A percentile compares a stretch with the other conserved stretches of the same genome.
These are phyloP conservation scores for silkworm (Bombyx mori) DNA, from an alignment of 1,140 invertebrate species.

Conservation along the genomic window DNA sequence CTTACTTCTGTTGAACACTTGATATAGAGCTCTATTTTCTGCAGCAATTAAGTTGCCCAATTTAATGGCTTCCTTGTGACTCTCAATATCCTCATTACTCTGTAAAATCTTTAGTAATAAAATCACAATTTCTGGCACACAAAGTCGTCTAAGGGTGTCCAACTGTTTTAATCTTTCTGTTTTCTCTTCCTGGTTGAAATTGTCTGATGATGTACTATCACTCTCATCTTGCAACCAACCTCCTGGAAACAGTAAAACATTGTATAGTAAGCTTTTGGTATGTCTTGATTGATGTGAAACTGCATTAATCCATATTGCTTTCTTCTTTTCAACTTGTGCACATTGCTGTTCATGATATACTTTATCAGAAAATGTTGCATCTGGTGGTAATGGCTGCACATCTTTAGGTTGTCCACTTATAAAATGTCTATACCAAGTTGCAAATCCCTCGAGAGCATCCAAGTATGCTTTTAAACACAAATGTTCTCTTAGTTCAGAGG, in stretches of 20 bases:
- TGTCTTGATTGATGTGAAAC: constrained; percentile 52
- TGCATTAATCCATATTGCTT: constrained; percentile 81
- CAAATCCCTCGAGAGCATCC: constrained; percentile 88
- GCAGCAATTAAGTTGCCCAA: constrained; percentile 84
- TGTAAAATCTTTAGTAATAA: constrained; percentile 86
- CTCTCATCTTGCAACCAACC: constrained; percentile 89
- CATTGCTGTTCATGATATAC: constrained; percentile 88
- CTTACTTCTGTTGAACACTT: constrained; percentile 83
- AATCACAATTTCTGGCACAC: constrained; percentile 87
- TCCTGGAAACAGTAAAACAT: constrained; percentile 90
- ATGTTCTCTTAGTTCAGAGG: constrained; percentile 80
- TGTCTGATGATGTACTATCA: constrained; percentile 52
- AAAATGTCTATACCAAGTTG: constrained; percentile 89
- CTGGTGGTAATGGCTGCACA: constrained; percentile 70
- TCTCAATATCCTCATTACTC: constrained; percentile 81
- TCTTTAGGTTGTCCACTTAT: constrained; percentile 84
- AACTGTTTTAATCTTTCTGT: constrained; percentile 75
- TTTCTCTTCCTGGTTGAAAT: constrained; percentile 65
- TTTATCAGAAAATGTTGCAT: constrained; percentile 87
- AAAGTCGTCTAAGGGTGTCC: constrained; percentile 81
- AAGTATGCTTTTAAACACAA: constrained; percentile 85
- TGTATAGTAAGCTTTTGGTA: constrained; percentile 86
- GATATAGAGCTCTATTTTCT: constrained; percentile 85
- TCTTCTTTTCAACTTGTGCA: constrained; percentile 82
- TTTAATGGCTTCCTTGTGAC: constrained; percentile 84